Evolutionary conservation across 2,888 invertebrate genomes (phyloP).

Genomic region (Tetrapedia diversipes): DNA sequence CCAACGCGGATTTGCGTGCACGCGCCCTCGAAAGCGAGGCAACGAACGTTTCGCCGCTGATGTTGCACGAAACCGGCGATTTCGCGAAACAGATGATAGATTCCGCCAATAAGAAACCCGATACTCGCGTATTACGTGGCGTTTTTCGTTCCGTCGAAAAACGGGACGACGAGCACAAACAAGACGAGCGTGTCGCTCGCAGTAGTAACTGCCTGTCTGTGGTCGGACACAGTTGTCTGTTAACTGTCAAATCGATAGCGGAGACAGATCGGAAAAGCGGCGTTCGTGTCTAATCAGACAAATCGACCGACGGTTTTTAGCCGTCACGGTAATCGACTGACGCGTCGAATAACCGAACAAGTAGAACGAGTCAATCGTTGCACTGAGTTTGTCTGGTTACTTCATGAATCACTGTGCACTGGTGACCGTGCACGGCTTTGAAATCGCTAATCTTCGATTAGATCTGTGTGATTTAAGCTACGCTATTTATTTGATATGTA

Average conservation of each 20-base stretch:
- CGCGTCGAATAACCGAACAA: neutral
- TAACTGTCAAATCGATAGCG: no score
- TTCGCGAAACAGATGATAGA: neutral
- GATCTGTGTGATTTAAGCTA: no score
- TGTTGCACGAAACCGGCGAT: conserved; percentile 28
- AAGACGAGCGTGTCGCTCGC: neutral
- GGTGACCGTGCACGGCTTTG: no score
- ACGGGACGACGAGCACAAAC: no score
- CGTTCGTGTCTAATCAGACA: neutral
- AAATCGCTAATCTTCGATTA: no score
- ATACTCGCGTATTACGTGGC: no score
- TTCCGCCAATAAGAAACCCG: no score
- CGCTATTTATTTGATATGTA: no score
- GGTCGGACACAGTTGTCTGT: neutral
- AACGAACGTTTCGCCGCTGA: conserved; percentile 12
- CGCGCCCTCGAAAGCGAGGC: conserved; percentile 57
- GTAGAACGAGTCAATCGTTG: neutral
- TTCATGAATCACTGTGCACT: neutral
- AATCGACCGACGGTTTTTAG: neutral
- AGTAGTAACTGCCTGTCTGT: neutral
- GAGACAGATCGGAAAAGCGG: no score
- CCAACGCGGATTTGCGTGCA: conserved; percentile 59
- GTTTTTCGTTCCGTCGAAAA: no score
- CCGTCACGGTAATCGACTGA: neutral
- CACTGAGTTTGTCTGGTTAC: neutral